Percentiles rank a stretch among this genome's conserved stretches.
Conservation (phyloP, 2,888 invertebrate species). For the Lithosia quadra region DNA sequence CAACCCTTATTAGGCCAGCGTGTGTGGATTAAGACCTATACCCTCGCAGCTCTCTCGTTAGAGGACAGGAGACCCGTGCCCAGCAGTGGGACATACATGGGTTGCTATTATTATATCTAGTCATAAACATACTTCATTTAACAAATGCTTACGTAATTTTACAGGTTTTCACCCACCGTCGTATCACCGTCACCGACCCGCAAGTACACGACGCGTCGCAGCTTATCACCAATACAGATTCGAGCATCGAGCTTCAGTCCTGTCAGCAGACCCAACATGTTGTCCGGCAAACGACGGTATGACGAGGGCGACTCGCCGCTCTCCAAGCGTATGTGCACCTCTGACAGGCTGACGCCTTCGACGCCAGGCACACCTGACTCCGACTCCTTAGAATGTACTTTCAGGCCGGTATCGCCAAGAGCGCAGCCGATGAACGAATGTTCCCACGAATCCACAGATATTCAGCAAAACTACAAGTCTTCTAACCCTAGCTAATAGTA, state of each 20-base stretch:
- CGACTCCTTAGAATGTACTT: slow-evolving; percentile 81
- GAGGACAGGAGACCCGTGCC: too few species aligned
- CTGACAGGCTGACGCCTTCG: slow-evolving; percentile 71
- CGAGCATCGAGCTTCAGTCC: slow-evolving; percentile 92
- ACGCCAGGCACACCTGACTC: slow-evolving; percentile 82
- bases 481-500: slow-evolving; percentile 81
- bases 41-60: too few species aligned
- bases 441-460: slow-evolving; percentile 58
- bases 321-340: slow-evolving; percentile 78
- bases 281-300: slow-evolving; percentile 88
- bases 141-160: slow-evolving; percentile 17
- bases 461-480: slow-evolving; percentile 69
- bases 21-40: too few species aligned
- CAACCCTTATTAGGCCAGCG: too few species aligned
- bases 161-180: slow-evolving; percentile 82
- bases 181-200: slow-evolving; percentile 95
- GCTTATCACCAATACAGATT: slow-evolving; percentile 95
- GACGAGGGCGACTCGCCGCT: slow-evolving; percentile 87
- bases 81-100: too few species aligned
- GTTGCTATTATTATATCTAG: too few species aligned
- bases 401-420: slow-evolving; percentile 82
- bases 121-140: not conserved
- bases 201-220: slow-evolving; percentile 93
- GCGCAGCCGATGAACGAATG: slow-evolving; percentile 71
- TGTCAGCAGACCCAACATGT: slow-evolving; percentile 84